Conservation (phyloP, 2,797 vertebrate species). For the Micrastur ruficollis region DNA sequence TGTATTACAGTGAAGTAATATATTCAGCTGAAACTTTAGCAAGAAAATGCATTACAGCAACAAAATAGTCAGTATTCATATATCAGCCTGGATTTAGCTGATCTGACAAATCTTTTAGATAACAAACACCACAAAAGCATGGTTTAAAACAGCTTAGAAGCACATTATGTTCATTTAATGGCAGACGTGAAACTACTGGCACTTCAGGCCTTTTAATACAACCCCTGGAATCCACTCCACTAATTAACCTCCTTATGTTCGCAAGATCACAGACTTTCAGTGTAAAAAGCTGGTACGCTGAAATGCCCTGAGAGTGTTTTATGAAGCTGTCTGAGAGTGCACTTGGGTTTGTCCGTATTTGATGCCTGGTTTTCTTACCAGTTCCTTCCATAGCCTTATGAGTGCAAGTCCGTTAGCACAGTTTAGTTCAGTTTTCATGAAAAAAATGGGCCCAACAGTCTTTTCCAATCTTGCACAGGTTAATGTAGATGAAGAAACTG, state of each 20-base stretch:
- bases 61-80: neutral
- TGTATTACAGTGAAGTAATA: neutral
- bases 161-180: neutral
- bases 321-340: neutral
- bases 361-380: neutral
- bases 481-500: neutral
- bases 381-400: neutral
- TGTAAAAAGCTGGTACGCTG: neutral
- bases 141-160: neutral
- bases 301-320: neutral
- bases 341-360: neutral
- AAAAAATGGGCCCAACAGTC: neutral
- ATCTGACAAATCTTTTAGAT: neutral
- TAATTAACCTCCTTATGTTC: neutral
- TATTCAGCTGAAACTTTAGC: neutral
- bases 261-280: neutral
- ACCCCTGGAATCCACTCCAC: neutral
- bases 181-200: neutral
- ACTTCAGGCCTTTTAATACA: neutral
- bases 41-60: neutral
- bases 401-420: neutral
- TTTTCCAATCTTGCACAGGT: neutral
- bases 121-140: neutral
- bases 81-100: neutral
- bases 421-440: neutral